Evolutionary conservation across 2,113 vertebrate genomes (phyloP), one percentile per base, ranked within the genome.

Genomic region (Protomyctophum bolini): DNA sequence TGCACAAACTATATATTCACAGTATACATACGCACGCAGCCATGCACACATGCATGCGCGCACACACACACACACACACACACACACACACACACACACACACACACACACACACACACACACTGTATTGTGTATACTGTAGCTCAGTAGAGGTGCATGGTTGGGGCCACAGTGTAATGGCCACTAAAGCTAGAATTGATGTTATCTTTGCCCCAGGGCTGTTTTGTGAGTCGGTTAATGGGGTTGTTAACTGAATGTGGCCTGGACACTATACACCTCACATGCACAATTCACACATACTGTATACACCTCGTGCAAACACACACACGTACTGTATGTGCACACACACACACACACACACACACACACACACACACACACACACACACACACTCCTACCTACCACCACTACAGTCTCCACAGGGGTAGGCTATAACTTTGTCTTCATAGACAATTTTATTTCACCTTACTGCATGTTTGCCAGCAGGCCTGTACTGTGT

Each of bases 181-280:
- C 77, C 89, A 86, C 79, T 86, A 85, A 84, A 88, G 73, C 70
- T 7, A 14, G 81, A 79, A 88, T 84, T 88, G 84, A 88, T 86
- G 86, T 83, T 88, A 88, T 88, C 75, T 60, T 87, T 79, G 83
- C 87, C 80, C 72, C 61, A 10, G 82, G 82, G 83, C 86, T 87
- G 76, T 81, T 88, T 85, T 86, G 83, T 80, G 86, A 89, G 81
- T 75, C 85, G 66, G 85, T 87, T 88, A 88, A 89, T 89, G 77
- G 85, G 79, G 86, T 86, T 86, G 83, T 88, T 88, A 88, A 89
- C 79, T 70, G 80, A 81, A 88, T 80, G 80, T 79, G 80, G 80
- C 72, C 77, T 52, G 46, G 63, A 91, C 86, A 88, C n/a, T n/a
- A 86, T 83, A 57, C 83, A 76, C 73, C 64, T 75, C 66, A 46